Evolutionary conservation across 2,797 vertebrate species (phyloP).

Genomic region (Schizothorax lantsangensis): DNA sequence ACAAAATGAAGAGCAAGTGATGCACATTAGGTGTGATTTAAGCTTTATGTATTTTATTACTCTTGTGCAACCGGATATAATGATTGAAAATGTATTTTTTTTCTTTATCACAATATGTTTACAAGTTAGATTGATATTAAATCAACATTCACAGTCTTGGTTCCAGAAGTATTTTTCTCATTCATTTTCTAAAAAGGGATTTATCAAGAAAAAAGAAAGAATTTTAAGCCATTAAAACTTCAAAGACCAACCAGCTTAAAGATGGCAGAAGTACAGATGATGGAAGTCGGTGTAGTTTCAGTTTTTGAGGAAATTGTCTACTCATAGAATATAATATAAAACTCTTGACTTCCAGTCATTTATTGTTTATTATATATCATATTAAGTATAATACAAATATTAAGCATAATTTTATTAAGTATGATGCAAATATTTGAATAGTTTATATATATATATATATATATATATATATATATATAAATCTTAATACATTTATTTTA

Average conservation of each 20-base stretch:
- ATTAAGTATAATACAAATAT: no score
- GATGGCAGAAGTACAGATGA: background rate
- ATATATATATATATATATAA: no score
- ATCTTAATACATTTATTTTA: no score
- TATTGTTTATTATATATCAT: no score
- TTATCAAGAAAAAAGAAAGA: no score
- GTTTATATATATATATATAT: no score
- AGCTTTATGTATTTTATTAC: background rate
- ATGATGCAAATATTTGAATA: no score
- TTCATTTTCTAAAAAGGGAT: background rate
- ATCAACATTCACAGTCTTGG: background rate
- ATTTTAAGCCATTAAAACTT: background rate
- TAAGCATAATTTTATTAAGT: no score
- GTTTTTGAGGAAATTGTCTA: background rate
- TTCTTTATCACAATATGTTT: background rate
- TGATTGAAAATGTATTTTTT: background rate
- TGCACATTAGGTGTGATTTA: background rate
- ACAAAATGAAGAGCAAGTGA: background rate
- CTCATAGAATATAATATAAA: background rate
- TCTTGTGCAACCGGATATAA: background rate
- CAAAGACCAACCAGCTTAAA: background rate
- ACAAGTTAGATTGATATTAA: background rate
- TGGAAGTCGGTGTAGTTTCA: background rate
- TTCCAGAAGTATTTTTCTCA: background rate
- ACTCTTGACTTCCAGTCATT: background rate